Evolutionary conservation across 2,113 vertebrate genomes (phyloP), one percentile per base, ranked within the genome.

Genomic region (Pipa parva): DNA sequence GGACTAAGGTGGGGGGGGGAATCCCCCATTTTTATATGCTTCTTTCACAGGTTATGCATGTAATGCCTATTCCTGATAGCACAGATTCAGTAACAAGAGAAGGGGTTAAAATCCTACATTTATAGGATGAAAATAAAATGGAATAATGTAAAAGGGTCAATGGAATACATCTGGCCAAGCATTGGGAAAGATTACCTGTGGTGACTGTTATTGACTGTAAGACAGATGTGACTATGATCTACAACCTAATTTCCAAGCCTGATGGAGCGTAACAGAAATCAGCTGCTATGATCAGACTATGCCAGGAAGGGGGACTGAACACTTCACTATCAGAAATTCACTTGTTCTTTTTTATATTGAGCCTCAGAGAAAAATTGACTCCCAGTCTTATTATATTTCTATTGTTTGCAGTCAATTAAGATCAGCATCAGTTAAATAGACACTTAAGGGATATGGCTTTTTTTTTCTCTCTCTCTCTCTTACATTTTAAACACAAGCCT

Each of bases 191-290:
- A 69, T 69, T 61, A 61, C 66, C 66, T 61, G 49, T 13, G 63
- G 55, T 56, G 59, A 54, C 55, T 20, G 13, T 31, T 71, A 49
- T 67, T 71, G 56, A 50, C 2, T 63, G 58, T 17, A 39, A 17
- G 22, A 69, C 58, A 6, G 0, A 1, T 25, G 7, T 39, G 6
- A 71, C 22, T 45, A 45, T 72, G 81, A 74, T 73, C 76, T 75
- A 72, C 75, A 22, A 26, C 37, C 63, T 66, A 68, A 79, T 81
- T 80, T 79, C 76, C n/a, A 0, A 45, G 65, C 57, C 75, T 75
- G 77, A 75, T 48, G 28, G 74, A 45, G 57, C 39, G 36, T 71
- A 82, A 76, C 79, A 1, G 1, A 10, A 57, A 33, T 63, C n/a
- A 63, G 20, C 70, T 1, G 0, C 56, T 31, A 50, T 18, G 56